Conservation (phyloP, 1,140 invertebrate genomes). For the Cephus cinctus region DNA sequence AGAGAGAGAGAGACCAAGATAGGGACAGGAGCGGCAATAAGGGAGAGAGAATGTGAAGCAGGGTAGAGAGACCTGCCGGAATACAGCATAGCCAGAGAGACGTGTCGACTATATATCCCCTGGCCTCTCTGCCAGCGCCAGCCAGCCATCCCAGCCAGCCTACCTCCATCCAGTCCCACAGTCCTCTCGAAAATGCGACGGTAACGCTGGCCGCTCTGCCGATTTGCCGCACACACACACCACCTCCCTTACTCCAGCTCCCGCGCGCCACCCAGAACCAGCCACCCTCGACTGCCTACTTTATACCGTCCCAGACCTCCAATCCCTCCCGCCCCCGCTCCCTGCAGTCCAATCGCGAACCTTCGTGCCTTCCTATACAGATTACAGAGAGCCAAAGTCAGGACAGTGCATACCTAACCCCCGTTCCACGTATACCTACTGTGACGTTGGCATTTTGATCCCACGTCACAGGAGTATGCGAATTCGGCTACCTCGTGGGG, state of each 20-base stretch:
- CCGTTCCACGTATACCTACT: too few relatives aligned
- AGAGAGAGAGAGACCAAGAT: neutral
- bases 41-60: slow-evolving; percentile 35
- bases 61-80: slow-evolving; percentile 37
- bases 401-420: too few relatives aligned
- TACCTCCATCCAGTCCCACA: slow-evolving; percentile 43
- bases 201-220: slow-evolving; percentile 32
- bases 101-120: slow-evolving; percentile 34
- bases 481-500: too few relatives aligned
- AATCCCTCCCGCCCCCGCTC: slow-evolving; percentile 10
- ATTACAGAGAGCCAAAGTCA: too few relatives aligned
- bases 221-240: too few relatives aligned
- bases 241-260: slow-evolving; percentile 7
- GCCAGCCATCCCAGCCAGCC: slow-evolving; percentile 27
- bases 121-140: slow-evolving; percentile 22
- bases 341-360: slow-evolving; percentile 42
- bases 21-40: slow-evolving; percentile 14
- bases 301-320: too few relatives aligned
- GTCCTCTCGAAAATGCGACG: slow-evolving; percentile 49
- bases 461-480: too few relatives aligned
- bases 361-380: slow-evolving; percentile 41
- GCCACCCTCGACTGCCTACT: slow-evolving; percentile 16
- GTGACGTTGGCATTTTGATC: too few relatives aligned
- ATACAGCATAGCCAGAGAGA: slow-evolving; percentile 43
- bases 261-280: slow-evolving; percentile 16